Evolutionary conservation across 2,113 vertebrate species (phyloP).

Genomic region (Pollimyrus isidori): DNA sequence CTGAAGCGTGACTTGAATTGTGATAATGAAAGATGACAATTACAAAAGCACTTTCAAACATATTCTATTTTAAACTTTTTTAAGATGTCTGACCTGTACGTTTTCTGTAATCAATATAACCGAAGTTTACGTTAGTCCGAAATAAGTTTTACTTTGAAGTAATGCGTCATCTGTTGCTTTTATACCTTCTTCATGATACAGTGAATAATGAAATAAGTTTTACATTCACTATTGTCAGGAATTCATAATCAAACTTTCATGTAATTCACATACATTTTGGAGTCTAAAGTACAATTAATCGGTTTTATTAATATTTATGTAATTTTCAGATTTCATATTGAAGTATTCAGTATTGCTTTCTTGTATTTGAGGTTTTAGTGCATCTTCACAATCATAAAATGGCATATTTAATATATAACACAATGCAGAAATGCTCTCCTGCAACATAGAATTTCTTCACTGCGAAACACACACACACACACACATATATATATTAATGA

Average conservation of each 20-base stretch:
- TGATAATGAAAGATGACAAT: not conserved
- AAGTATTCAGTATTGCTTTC: not conserved
- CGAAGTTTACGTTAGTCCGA: not conserved
- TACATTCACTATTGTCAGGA: not conserved
- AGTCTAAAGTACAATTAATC: not conserved
- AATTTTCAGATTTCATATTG: not conserved
- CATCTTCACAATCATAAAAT: not conserved
- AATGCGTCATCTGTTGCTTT: not conserved
- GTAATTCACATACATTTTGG: not conserved
- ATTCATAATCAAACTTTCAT: not conserved
- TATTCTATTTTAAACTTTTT: not conserved
- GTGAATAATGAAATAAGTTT: not conserved
- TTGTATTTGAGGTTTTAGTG: not conserved
- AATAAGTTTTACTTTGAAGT: not conserved
- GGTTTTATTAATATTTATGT: not conserved
- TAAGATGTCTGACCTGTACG: not conserved
- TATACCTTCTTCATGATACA: not conserved
- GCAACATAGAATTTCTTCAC: not conserved
- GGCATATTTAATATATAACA: not conserved
- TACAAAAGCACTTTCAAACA: not conserved
- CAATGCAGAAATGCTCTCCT: not conserved
- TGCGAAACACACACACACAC: not conserved
- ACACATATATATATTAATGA: not conserved
- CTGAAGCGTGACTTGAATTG: not conserved
- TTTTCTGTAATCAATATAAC: not conserved